phyloP scores from a whole-genome alignment of 2,888 invertebrate species.

The Ochropacha duplaris region DNA sequence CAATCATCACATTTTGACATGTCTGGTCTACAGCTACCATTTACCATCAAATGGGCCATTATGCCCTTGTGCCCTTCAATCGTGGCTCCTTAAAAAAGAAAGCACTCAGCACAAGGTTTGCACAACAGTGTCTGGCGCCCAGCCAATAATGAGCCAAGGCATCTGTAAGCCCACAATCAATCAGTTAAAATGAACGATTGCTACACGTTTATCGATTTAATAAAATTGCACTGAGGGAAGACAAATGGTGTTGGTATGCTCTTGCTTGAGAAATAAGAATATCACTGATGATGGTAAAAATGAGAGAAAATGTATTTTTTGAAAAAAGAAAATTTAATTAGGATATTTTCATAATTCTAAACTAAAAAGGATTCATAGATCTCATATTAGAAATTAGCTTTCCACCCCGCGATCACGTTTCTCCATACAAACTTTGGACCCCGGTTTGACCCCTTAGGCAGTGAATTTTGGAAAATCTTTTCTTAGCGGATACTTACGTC shows the following conservation, averaged over 20 bases:
- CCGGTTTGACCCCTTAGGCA: too few species aligned
- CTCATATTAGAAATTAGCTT: too few species aligned
- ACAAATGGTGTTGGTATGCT: slow-evolving; percentile 11
- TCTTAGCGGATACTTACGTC: too few species aligned
- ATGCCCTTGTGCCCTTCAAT: neutral
- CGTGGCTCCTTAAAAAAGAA: neutral
- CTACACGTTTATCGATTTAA: slow-evolving; percentile 16
- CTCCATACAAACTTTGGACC: too few species aligned
- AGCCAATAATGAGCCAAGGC: slow-evolving; percentile 10
- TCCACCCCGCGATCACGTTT: too few species aligned
- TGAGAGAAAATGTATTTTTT: neutral
- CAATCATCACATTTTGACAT: neutral
- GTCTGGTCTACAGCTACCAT: neutral
- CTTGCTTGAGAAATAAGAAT: neutral
- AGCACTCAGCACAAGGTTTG: slow-evolving; percentile 4
- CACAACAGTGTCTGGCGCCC: slow-evolving; percentile 9
- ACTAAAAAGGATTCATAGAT: too few species aligned
- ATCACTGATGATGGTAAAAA: neutral
- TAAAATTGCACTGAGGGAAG: slow-evolving; percentile 22
- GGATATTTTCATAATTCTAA: neutral
- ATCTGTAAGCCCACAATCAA: slow-evolving; percentile 15
- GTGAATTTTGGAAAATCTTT: too few species aligned
- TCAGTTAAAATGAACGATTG: slow-evolving; percentile 22
- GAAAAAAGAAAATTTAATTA: neutral
- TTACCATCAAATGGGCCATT: neutral